phyloP scores from a whole-genome alignment of 2,888 invertebrate species.

The Bombyx huttoni region DNA sequence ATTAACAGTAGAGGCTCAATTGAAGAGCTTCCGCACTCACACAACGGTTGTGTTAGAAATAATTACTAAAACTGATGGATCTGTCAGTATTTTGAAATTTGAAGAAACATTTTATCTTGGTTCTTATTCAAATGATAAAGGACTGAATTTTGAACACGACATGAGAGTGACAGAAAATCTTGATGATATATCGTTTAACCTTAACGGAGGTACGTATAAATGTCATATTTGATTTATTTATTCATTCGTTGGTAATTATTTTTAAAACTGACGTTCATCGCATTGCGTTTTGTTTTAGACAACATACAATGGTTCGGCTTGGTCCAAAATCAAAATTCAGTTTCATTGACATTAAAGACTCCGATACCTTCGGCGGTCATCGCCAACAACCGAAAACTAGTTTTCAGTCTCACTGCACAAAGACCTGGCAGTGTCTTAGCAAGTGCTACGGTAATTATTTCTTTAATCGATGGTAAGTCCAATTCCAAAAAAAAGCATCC shows the following conservation, averaged over 20 bases:
- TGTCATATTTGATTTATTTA: neutral
- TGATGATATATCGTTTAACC: slow-evolving; percentile 16
- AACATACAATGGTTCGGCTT: slow-evolving; percentile 19
- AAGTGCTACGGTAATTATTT: slow-evolving; percentile 16
- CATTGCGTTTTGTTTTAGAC: slow-evolving; percentile 13
- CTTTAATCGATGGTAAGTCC: slow-evolving; percentile 13
- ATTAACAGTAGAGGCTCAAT: neutral
- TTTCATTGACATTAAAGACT: slow-evolving; percentile 6
- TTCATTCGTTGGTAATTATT: neutral
- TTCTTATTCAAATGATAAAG: slow-evolving; percentile 11
- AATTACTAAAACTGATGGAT: slow-evolving; percentile 6
- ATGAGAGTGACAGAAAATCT: slow-evolving; percentile 19
- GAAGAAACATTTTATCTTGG: slow-evolving; percentile 20
- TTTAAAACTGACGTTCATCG: neutral
- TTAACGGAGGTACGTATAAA: slow-evolving; percentile 21
- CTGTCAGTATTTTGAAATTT: neutral
- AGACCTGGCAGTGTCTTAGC: slow-evolving; percentile 9
- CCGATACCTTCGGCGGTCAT: slow-evolving; percentile 16
- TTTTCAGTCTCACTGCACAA: slow-evolving; percentile 16
- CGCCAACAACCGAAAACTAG: slow-evolving; percentile 17
- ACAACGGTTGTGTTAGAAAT: slow-evolving; percentile 5
- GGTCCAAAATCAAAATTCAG: slow-evolving; percentile 6
- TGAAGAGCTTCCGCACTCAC: neutral
- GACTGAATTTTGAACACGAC: slow-evolving; percentile 12
- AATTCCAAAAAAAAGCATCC: neutral